These are phyloP conservation scores for Oreotrochilus melanogaster DNA, from an alignment of 2,113 vertebrate genomes.

Conservation along the genomic window DNA sequence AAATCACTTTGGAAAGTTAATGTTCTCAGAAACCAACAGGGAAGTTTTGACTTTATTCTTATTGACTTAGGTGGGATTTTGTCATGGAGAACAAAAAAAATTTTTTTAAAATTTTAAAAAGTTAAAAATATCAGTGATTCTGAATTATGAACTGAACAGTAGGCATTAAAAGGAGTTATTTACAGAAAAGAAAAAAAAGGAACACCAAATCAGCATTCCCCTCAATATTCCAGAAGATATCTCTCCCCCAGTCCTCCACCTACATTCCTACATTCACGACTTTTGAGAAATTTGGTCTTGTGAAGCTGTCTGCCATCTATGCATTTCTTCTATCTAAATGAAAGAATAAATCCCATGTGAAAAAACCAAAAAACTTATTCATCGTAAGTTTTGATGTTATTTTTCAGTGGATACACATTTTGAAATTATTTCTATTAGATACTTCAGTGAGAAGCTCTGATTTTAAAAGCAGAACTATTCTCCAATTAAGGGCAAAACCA, in stretches of 20 bases:
- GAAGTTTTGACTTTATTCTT: background rate
- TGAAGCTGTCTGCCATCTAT: background rate
- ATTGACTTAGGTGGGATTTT: background rate
- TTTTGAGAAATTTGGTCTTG: background rate
- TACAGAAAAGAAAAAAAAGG: background rate
- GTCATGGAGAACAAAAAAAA: background rate
- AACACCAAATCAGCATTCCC: background rate
- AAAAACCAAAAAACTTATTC: background rate
- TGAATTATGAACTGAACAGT: background rate
- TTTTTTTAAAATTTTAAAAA: too few species aligned
- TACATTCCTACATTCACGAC: background rate
- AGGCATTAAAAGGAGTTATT: background rate
- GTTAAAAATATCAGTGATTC: background rate
- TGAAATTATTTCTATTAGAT: background rate
- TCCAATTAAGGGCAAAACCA: background rate
- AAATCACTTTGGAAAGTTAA: background rate
- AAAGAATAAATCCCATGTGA: background rate
- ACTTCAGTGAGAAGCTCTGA: background rate
- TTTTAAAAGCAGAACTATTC: background rate
- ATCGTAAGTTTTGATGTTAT: background rate
- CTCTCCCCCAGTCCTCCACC: background rate
- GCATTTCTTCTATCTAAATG: background rate
- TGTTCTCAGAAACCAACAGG: background rate
- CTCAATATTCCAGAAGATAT: background rate
- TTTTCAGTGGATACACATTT: background rate